Percentiles rank a stretch among this genome's conserved stretches.
phyloP scores from a whole-genome alignment of 2,888 invertebrate genomes.

The Xanthia togata region DNA sequence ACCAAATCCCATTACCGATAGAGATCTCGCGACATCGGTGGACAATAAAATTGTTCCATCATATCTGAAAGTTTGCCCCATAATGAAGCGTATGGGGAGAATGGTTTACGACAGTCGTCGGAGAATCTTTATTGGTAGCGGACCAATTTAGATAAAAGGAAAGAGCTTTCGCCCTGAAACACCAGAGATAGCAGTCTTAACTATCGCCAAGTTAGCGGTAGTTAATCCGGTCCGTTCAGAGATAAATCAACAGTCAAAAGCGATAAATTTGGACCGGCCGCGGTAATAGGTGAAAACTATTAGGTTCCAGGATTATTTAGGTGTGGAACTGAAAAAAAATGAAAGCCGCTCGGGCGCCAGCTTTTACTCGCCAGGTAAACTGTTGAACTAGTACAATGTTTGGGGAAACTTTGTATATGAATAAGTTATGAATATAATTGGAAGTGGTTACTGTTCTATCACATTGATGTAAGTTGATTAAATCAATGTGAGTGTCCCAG shows the following conservation, averaged over 20 bases:
- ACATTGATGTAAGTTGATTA: conserved; percentile 3
- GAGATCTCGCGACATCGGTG: conserved; percentile 89
- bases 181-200: conserved; percentile 90
- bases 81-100: conserved; percentile 90
- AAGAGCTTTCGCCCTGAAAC: conserved; percentile 89
- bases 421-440: conserved; percentile 43
- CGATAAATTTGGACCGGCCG: conserved; percentile 87
- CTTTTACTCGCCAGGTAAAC: conserved; percentile 45
- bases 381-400: conserved; percentile 33
- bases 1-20: conserved; percentile 89
- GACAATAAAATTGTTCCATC: conserved; percentile 90
- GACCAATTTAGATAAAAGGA: conserved; percentile 91
- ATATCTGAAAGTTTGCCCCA: conserved; percentile 90
- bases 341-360: conserved; percentile 70
- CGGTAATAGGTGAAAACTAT: conserved; percentile 90
- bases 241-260: conserved; percentile 89
- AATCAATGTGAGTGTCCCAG: too few relatives aligned
- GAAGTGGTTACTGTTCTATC: conserved; percentile 6
- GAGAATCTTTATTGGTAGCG: conserved; percentile 90
- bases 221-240: conserved; percentile 87
- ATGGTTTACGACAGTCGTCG: conserved; percentile 90
- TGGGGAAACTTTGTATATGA: conserved; percentile 24
- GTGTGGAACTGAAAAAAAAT: conserved; percentile 82
- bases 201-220: conserved; percentile 91
- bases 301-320: conserved; percentile 86